Base-by-base conservation (phyloP, 2,113 vertebrate species). In the Forbesichthys papilliferus region DNA sequence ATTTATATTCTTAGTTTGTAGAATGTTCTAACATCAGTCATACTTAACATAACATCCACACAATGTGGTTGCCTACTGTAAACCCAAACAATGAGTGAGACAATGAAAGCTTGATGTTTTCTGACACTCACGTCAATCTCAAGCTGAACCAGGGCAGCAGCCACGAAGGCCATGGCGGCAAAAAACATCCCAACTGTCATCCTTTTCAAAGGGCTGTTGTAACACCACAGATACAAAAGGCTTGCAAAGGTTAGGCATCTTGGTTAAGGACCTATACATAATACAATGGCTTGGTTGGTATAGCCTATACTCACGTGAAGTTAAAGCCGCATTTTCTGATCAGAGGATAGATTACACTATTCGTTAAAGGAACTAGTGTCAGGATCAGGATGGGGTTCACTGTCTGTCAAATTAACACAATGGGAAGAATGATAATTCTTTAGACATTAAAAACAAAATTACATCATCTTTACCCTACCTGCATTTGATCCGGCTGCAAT, bases 121-220 rank as follows among this genome's bases (percentile, higher is more conserved):
- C 52, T 69, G 11, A 67, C 11, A 95, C 98, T 97, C 88, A 99
- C 98, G 7, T 98, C 96, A 42, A 99, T 95, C 87, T 96, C 56
- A 67, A 96, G 27, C 81, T 99, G 95, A 60, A 98, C 73, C 46
- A 98, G 4, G 20, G 93, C 94, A 69, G 98, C 96, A n/a, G 75
- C 92, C 69, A 98, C 84, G 55, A 98, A 99, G 14, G 98, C 96
- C 84, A 95, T 52, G 47, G 94, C 88, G 27, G 95, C 96, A 8
- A 99, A 76, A 67, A 98, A 72, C 98, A 99, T 99, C 1, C 98
- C 98, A 3, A 97, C 94, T 0, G 96, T 95, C 82, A 99, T 99
- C 91, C 86, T 97, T 85, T 77, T 96, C 83, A 99, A 81, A 48
- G 98, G 92, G 65, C 98, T 99, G 87, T 77, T 74, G 60, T 67